phyloP scores from a whole-genome alignment of 2,888 invertebrate species.

The Buathra laborator region DNA sequence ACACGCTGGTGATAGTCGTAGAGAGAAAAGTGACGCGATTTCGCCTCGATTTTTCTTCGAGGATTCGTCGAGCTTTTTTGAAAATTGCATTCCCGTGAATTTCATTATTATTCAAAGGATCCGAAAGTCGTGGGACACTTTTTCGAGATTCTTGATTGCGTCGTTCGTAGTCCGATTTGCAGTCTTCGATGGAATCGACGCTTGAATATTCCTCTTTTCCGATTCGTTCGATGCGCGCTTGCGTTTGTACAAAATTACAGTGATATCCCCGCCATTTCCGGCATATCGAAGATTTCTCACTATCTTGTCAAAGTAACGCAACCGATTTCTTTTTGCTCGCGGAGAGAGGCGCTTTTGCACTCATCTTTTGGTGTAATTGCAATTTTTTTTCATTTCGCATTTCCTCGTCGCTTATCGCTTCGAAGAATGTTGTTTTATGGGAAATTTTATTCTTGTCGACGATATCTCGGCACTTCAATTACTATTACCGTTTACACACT shows the following conservation, averaged over 20 bases:
- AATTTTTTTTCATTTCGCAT: not conserved
- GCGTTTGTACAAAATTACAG: not conserved
- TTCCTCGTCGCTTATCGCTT: not conserved
- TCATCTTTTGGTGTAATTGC: constrained; percentile 3
- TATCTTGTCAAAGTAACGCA: constrained; percentile 13
- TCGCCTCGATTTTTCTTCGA: constrained; percentile 18
- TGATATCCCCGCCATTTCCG: not conserved
- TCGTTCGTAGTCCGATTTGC: not conserved
- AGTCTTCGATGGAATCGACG: not conserved
- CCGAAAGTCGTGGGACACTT: constrained; percentile 1
- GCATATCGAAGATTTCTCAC: constrained; percentile 41
- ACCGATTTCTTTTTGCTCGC: too few species aligned
- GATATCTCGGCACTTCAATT: not conserved
- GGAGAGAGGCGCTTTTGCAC: not conserved
- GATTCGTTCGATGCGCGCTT: not conserved
- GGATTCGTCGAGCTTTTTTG: constrained; percentile 17
- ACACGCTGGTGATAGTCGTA: not conserved
- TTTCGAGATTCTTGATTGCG: constrained; percentile 9
- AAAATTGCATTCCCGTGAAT: constrained; percentile 24
- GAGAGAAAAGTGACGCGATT: constrained; percentile 5
- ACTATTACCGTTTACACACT: not conserved
- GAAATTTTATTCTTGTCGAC: not conserved
- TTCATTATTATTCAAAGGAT: constrained; percentile 22
- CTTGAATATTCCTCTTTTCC: not conserved
- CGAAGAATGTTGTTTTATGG: not conserved